Base-by-base conservation (phyloP, 1,140 invertebrate genomes). In the Drosophila takahashii region DNA sequence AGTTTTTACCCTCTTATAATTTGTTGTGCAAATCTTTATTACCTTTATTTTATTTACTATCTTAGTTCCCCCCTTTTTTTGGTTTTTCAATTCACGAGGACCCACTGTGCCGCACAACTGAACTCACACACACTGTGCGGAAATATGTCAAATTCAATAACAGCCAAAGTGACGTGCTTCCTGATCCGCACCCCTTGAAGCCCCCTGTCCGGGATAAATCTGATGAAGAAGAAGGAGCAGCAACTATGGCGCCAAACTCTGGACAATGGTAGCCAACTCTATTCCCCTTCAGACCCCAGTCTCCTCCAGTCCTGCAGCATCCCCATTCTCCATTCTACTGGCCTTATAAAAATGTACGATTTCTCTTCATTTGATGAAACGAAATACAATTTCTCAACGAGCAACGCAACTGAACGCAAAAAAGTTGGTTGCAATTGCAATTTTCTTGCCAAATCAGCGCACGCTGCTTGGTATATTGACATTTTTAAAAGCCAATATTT, bases 281-380 rank as follows among this genome's bases (percentile, higher is more conserved):
- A 54, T 54, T 45, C 15, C 11, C 45, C 50, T 50, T 48, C 60
- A 4, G 26, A 32, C 39, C 18, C 44, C 16, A 15, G 11, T 11
- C 8, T 57, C n/a, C n/a, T n/a, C n/a, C n/a, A n/a, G 34, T 59
- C 26, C 37, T 41, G 60, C 29, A 27, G 18, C 37, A 41, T 34
- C 57, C 39, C 50, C 71, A 47, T 69, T 56, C 44, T 57, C 50
- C 71, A 47, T 69, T 56, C 44, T 57, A 57, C 22, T 85, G 77
- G 71, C 81, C 67, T 69, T 89, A 84, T 84, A 89, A 84, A 83
- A 89, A 89, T 89, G 72, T 89, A 75, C 85, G 69, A 89, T 89
- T 89, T 89, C 70, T 89, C 84, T 89, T 89, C 84, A 89, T 89
- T 89, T 89, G 84, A 90, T 85, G 84, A 80, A 89, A 89, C 81